phyloP scores from a whole-genome alignment of 2,888 invertebrate genomes.

The Lasiommata megera region DNA sequence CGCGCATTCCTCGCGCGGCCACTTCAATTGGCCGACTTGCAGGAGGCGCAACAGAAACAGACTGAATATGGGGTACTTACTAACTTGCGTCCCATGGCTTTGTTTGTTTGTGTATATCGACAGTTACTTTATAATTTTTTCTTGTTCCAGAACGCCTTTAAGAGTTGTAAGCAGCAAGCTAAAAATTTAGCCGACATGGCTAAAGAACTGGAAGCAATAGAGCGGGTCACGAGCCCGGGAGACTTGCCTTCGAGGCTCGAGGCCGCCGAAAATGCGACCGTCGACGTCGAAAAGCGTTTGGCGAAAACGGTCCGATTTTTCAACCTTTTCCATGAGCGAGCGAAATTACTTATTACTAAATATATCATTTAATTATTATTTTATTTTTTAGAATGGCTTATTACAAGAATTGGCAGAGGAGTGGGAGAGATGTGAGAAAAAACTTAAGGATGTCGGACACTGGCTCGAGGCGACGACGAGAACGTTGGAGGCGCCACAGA shows the following conservation, averaged over 20 bases:
- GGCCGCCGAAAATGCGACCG: conserved; percentile 92
- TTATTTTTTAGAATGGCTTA: conserved; percentile 86
- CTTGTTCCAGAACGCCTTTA: conserved; percentile 86
- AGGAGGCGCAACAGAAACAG: conserved; percentile 91
- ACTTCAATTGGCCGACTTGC: conserved; percentile 88
- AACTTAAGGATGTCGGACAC: conserved; percentile 92
- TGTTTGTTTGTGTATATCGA: neutral
- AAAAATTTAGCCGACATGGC: conserved; percentile 96
- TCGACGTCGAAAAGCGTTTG: conserved; percentile 91
- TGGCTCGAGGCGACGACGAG: conserved; percentile 94
- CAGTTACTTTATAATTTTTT: conserved; percentile 4
- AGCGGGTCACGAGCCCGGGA: conserved; percentile 91
- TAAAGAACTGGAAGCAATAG: conserved; percentile 92
- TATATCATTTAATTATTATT: conserved; percentile 5
- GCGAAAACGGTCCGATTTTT: conserved; percentile 88
- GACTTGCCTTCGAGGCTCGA: conserved; percentile 92
- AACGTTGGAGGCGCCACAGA: conserved; percentile 89
- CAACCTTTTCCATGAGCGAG: neutral
- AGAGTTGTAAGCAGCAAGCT: conserved; percentile 92
- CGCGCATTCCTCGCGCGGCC: conserved; percentile 89
- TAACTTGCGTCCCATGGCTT: neutral
- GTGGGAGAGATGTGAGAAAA: conserved; percentile 97
- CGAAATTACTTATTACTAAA: neutral
- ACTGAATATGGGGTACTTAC: conserved; percentile 91
- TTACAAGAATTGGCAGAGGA: conserved; percentile 96